Evolutionary conservation across 2,888 invertebrate species (phyloP).

Genomic region (Parasteatoda lunata): DNA sequence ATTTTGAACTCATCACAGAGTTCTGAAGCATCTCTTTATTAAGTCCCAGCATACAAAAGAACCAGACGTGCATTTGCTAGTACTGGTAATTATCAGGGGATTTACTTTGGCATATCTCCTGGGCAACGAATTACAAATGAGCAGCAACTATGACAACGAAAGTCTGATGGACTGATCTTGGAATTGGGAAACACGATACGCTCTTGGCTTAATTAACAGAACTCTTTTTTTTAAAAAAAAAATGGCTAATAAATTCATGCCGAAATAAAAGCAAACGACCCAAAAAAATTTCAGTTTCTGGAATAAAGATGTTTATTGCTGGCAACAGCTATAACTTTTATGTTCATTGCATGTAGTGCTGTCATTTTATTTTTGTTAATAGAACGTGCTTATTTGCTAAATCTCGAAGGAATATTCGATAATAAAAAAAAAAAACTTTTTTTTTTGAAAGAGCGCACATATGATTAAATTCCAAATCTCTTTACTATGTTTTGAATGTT

Average conservation of each 20-base stretch:
- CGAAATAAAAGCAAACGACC: slow-evolving; percentile 22
- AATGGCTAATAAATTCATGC: slow-evolving; percentile 40
- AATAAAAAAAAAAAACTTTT: too few relatives aligned
- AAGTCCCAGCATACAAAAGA: slow-evolving; percentile 3
- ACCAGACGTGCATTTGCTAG: slow-evolving; percentile 14
- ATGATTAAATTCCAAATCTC: too few relatives aligned
- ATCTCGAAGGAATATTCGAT: too few relatives aligned
- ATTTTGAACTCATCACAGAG: slow-evolving; percentile 13
- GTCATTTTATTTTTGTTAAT: background rate
- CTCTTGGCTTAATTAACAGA: slow-evolving; percentile 36
- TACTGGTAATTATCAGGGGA: slow-evolving; percentile 44
- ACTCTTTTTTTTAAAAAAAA: slow-evolving; percentile 31
- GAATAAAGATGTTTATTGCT: slow-evolving; percentile 49
- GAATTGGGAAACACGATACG: slow-evolving; percentile 28
- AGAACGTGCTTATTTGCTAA: too few relatives aligned
- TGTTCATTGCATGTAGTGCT: background rate
- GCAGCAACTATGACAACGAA: slow-evolving; percentile 44
- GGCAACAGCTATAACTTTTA: background rate
- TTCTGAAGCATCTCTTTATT: slow-evolving; percentile 6
- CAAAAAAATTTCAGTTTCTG: slow-evolving; percentile 16
- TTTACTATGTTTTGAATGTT: too few relatives aligned
- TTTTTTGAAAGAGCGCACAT: too few relatives aligned
- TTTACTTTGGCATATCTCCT: slow-evolving; percentile 32
- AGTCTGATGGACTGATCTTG: slow-evolving; percentile 4
- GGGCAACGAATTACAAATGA: slow-evolving; percentile 49